These are phyloP conservation scores for Porites lutea DNA, from an alignment of 64 coral and sea anemone genomes.

Conservation along the genomic window DNA sequence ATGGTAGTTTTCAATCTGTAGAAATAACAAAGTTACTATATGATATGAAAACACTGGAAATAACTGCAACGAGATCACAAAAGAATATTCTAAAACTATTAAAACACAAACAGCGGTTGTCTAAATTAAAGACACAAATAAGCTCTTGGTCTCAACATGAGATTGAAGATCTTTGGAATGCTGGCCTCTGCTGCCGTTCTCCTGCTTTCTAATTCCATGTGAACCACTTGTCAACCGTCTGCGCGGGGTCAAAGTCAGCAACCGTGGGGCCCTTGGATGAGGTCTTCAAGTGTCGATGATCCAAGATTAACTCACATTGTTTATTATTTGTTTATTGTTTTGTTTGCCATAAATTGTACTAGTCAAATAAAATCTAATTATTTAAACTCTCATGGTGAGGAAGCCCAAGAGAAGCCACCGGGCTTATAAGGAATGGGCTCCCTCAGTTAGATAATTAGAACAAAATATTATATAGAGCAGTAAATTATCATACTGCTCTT, in stretches of 20 bases:
- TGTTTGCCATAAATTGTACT: too few relatives aligned
- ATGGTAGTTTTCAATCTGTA: neutral
- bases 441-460: too few relatives aligned
- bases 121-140: neutral
- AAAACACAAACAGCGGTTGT: constrained; percentile 13
- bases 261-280: constrained; percentile 48
- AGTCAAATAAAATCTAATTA: too few relatives aligned
- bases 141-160: too few relatives aligned
- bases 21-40: too few relatives aligned
- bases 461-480: too few relatives aligned
- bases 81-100: constrained; percentile 12
- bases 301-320: constrained; percentile 40
- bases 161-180: constrained; percentile 16
- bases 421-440: too few relatives aligned
- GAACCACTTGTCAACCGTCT: constrained; percentile 33
- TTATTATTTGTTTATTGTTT: too few relatives aligned
- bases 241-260: constrained; percentile 2
- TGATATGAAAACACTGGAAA: too few relatives aligned
- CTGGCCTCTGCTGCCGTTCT: constrained; percentile 21
- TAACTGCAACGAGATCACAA: neutral
- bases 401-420: too few relatives aligned
- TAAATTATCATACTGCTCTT: constrained; percentile 27
- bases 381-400: too few relatives aligned
- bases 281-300: constrained; percentile 53
- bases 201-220: constrained; percentile 21